Evolutionary conservation across 92 coral and sea anemone genomes (phyloP), one percentile per base, ranked within the genome.

Genomic region (Epizoanthus illoricatus): DNA sequence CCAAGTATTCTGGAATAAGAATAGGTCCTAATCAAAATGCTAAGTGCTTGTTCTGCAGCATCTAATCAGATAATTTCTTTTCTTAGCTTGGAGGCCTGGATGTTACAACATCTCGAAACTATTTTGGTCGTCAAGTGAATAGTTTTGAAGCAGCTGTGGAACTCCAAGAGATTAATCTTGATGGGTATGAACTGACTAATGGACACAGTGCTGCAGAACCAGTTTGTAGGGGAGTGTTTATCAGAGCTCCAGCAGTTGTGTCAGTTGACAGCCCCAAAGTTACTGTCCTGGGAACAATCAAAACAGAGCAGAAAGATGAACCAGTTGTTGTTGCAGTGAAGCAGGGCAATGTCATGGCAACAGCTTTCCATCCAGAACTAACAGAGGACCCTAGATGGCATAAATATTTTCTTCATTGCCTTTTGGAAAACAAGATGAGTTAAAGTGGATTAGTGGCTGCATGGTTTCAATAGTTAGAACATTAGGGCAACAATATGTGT

Each of bases 331-430:
- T 96, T 7, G 99, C 92, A 2, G 99, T 96, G 24, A 86, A 87
- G 28, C 98, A 96, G 66, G 87, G 85, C 15, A 91, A 96, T 75
- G 65, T 94, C 41, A 93, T 96, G 69, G 98, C 87, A 20, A 90
- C 97, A 65, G 99, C 99, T 40, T 96, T 96, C 84, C 99, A 96
- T 75, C 99, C 99, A 23, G 99, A 96, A 71, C 82, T 96, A 63
- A 96, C 99, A 65, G 99, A 96, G 10, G 98, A 96, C 64, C 80
- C 89, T 4, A 88, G 94, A 45, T 96, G 98, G 98, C 99, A 96
- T 90, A 92, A 89, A 6, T 91, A 88, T 72, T 96, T 96, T 74
- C 81, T 96, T 61, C 86, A 76, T 4, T 80, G 89, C 81, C 80
- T 93, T 61, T 41, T 93, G 73, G 87, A 93, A 75, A 92, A 66